Percentiles rank a stretch among this genome's conserved stretches.
Conservation (phyloP, 2,888 invertebrate species). For the Achlya flavicornis region DNA sequence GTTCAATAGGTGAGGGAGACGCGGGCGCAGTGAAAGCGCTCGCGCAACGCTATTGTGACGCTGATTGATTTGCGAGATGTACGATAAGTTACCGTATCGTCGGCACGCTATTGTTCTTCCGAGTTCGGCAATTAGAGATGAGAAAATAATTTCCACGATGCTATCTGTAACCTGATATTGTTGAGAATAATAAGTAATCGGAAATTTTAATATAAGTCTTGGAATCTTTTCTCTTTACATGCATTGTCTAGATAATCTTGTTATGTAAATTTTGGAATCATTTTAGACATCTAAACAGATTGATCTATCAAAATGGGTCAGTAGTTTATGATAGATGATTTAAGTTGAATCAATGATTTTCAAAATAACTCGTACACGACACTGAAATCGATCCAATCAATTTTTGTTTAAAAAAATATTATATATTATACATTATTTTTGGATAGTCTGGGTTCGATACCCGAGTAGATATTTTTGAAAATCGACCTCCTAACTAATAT, state of each 20-base stretch:
- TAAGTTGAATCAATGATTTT: too few species aligned
- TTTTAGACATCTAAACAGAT: too few species aligned
- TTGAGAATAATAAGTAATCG: neutral
- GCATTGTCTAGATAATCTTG: neutral
- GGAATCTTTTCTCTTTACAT: neutral
- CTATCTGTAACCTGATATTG: conserved; percentile 21
- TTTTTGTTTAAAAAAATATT: too few species aligned
- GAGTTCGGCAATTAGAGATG: conserved; percentile 53
- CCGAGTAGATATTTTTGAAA: too few species aligned
- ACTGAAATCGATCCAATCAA: too few species aligned
- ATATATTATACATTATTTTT: too few species aligned
- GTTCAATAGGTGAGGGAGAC: conserved; percentile 44
- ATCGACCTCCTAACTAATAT: too few species aligned
- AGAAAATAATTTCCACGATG: conserved; percentile 38
- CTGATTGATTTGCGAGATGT: conserved; percentile 65
- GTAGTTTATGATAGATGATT: too few species aligned
- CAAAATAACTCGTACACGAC: too few species aligned
- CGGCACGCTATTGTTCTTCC: conserved; percentile 64
- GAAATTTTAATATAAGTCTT: neutral
- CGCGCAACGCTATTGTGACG: conserved; percentile 67
- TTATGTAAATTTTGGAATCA: neutral
- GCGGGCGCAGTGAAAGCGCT: conserved; percentile 62
- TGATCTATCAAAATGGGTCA: too few species aligned
- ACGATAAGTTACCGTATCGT: conserved; percentile 61
- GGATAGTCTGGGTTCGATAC: too few species aligned